Evolutionary conservation across 2,888 invertebrate species (phyloP).

Genomic region (Leptothorax acervorum): DNA sequence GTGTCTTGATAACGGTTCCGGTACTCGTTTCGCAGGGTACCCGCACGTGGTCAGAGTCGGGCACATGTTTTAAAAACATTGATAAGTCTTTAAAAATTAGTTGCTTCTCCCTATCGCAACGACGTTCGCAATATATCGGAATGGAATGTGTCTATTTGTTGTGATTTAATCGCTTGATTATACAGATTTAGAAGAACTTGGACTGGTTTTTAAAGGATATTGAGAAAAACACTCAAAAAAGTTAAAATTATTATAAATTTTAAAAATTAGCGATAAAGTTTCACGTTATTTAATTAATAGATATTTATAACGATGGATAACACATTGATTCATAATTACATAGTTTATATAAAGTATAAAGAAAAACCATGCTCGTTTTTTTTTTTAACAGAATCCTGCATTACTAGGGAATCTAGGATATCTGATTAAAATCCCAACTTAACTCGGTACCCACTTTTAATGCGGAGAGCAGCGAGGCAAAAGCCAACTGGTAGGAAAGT

Average conservation of each 20-base stretch:
- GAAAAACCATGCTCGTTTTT: neutral
- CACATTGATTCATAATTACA: neutral
- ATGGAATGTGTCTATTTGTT: neutral
- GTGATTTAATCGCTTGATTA: neutral
- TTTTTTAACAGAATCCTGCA: slow-evolving; percentile 18
- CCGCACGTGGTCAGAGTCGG: neutral
- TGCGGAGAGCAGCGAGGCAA: slow-evolving; percentile 51
- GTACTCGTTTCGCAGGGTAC: slow-evolving; percentile 43
- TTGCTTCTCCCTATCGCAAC: neutral
- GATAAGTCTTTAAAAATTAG: slow-evolving; percentile 38
- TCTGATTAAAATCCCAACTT: slow-evolving; percentile 66
- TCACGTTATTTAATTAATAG: neutral
- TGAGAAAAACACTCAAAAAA: neutral
- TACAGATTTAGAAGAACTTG: neutral
- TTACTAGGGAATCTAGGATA: slow-evolving; percentile 42
- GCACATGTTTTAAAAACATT: slow-evolving; percentile 13
- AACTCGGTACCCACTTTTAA: slow-evolving; percentile 65
- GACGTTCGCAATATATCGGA: neutral
- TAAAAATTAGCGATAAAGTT: neutral
- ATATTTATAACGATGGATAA: neutral
- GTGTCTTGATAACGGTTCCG: slow-evolving; percentile 67
- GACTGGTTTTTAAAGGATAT: neutral
- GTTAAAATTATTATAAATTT: neutral
- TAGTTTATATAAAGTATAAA: neutral
- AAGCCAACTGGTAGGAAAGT: slow-evolving; percentile 66